Base-by-base conservation (phyloP, 2,888 invertebrate species). In the Trichopoda pennipes region DNA sequence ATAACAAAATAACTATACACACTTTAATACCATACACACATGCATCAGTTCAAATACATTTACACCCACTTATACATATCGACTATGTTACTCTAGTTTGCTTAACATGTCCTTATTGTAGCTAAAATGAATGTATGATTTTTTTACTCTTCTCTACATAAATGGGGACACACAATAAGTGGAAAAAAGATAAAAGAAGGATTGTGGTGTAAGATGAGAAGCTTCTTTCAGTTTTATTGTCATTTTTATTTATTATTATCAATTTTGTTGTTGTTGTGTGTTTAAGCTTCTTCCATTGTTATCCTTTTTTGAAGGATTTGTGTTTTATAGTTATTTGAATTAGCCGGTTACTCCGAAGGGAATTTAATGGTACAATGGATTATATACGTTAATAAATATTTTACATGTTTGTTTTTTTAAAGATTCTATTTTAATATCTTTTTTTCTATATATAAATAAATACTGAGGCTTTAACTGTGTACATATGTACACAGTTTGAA, bases 1-100 rank as follows among this genome's bases (percentile, higher is more conserved):
- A 72, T 28, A 42, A 69, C 58, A 80, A 78, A 64, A 78, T 63
- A 51, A 47, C 38, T 42, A 58, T 58, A 58, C 1, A 51, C 12
- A 38, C 12, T 56, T 35, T 44, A 21, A 35, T 19, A 51, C 14
- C 21, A 32, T 10, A 44, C 51, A 35, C 6, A 17, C 21, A 58
- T 9, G 4, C 49, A 53, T 16, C 4, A 16, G 42, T 6, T 28
- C 3, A 28, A 28, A 28, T 6, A 28, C 28, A 28, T 4, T 7
- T 1, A 28, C 28, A 28, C 28, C 1, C 28, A 19, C n/a, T 44
- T n/a, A 17, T 14, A 38, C 19, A 56, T 58, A 75, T 51, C 49
- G 32, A 47, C 47, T 42, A n/a, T 32, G 56, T 44, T 44, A 17
- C 8, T 21, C 8, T 53, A 7, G 16, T 3, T 58, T 66, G 49